Evolutionary conservation across 2,113 vertebrate genomes (phyloP), one percentile per base, ranked within the genome.

Genomic region (Lamprotornis superbus): DNA sequence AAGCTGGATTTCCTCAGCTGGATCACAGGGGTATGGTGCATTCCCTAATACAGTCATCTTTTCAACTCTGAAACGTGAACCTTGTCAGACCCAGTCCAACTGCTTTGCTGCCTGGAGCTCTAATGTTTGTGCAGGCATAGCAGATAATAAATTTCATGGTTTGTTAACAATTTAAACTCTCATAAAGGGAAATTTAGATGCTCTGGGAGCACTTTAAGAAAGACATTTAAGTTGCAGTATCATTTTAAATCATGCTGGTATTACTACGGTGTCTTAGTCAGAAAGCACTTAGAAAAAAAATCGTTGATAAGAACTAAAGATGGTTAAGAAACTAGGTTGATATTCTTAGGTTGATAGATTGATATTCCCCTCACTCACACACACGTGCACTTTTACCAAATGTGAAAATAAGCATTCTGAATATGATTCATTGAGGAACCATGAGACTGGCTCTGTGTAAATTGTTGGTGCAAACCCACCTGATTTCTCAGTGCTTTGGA

Each of bases 31-130:
- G 50, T 60, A n/a, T 74, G 69, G 93, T 95, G 95, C 97, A 97
- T 98, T 98, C 94, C 98, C 98, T 98, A 98, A 98, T 98, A 98
- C 97, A 98, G 98, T 97, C 74, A 98, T 98, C 96, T 95, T 98
- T 94, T 94, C 74, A 67, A 24, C 81, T 93, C 75, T 93, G 94
- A 92, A 95, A 95, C 30, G 17, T 87, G 94, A 87, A 93, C 94
- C 81, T 74, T 63, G 28, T 92, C 94, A 90, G 87, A n/a, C 87
- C 80, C 5, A 0, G 69, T 91, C 92, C 92, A 74, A 14, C 75
- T 84, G 69, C 73, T 82, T 63, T 90, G 46, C 73, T 84, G 83
- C 83, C 79, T 39, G 52, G 75, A 15, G 39, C 76, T 61, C 87
- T 61, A 15, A 71, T 88, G 69, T 84, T 92, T 91, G 76, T 79